These are phyloP conservation scores for Hypocryptadius cinnamomeus DNA, from an alignment of 2,113 vertebrate genomes.

Conservation along the genomic window DNA sequence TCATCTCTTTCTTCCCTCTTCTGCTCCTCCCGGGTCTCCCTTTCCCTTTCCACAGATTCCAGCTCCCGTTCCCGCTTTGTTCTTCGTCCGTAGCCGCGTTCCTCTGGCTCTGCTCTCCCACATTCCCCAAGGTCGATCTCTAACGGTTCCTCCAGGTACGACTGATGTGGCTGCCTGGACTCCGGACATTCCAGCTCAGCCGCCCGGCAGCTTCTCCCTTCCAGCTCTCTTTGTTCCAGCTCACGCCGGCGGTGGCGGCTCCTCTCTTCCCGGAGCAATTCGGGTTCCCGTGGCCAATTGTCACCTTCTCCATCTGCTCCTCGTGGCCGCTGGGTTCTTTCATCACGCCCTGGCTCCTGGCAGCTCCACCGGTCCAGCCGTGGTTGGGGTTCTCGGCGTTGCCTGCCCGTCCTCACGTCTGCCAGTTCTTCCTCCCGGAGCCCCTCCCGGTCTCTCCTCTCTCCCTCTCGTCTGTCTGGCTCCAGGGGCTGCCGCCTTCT, in stretches of 20 bases:
- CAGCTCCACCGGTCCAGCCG: background rate
- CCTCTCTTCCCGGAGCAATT: background rate
- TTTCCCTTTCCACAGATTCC: fast-evolving
- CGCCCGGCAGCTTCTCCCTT: fast-evolving
- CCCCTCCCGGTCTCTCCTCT: background rate
- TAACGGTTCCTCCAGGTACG: background rate
- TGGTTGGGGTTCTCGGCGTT: background rate
- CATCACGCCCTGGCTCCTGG: background rate
- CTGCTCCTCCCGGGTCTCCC: fast-evolving
- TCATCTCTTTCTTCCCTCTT: fast-evolving
- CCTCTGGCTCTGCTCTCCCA: fast-evolving
- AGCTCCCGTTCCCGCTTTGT: fast-evolving
- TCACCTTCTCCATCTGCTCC: background rate
- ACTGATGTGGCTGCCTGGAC: background rate
- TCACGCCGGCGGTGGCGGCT: background rate
- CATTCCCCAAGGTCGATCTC: fast-evolving
- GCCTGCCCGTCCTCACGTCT: background rate
- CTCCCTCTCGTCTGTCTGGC: background rate
- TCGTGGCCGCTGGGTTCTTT: background rate
- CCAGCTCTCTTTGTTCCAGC: background rate
- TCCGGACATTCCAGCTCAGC: fast-evolving
- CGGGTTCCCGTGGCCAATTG: background rate
- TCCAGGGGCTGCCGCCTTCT: background rate
- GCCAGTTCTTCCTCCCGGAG: background rate
- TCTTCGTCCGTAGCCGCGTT: fast-evolving